phyloP scores from a whole-genome alignment of 2,113 vertebrate species.

The Pheucticus melanocephalus region DNA sequence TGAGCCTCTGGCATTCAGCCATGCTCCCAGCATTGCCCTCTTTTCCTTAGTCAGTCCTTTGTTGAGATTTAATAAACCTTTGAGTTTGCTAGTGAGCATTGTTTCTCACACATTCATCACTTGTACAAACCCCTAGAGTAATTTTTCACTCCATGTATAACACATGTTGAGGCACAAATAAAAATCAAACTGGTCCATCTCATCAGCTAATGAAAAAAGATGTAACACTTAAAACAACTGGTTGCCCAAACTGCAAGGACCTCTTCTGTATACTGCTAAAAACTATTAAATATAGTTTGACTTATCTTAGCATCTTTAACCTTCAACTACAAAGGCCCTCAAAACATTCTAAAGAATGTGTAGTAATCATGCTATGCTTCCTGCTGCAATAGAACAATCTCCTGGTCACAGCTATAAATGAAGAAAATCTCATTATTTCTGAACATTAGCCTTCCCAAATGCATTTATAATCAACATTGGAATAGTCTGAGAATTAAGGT shows the following conservation, averaged over 20 bases:
- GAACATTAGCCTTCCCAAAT: neutral
- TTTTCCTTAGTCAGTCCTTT: neutral
- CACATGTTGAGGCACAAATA: neutral
- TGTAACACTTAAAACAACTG: neutral
- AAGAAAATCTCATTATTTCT: conserved; percentile 28
- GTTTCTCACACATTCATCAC: neutral
- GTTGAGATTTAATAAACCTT: neutral
- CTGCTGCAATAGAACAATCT: too few relatives aligned
- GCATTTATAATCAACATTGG: neutral
- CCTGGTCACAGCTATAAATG: neutral
- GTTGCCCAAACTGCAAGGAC: neutral
- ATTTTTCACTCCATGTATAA: neutral
- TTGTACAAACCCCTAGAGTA: too few relatives aligned
- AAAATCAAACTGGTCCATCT: neutral
- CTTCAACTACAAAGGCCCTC: neutral
- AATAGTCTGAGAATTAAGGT: neutral
- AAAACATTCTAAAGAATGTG: neutral
- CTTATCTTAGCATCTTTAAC: neutral
- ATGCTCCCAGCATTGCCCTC: neutral
- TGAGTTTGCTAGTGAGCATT: neutral
- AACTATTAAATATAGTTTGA: neutral
- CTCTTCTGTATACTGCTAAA: neutral
- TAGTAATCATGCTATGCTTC: too few relatives aligned
- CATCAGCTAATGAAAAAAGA: neutral
- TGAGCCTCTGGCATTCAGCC: neutral